Base-by-base conservation (phyloP, 2,797 vertebrate species). In the Holocentrus rufus region DNA sequence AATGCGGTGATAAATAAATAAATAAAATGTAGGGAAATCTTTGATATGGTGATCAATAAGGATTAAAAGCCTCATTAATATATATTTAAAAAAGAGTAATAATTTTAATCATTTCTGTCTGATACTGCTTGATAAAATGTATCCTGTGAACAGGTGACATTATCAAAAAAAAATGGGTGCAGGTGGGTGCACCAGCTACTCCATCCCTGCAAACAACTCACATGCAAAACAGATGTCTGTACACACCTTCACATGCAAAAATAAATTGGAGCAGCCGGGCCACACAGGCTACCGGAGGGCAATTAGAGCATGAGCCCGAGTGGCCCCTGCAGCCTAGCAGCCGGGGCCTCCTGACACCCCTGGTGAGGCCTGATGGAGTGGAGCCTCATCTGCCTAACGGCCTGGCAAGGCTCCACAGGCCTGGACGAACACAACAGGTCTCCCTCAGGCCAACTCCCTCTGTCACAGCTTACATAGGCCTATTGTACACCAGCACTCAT, bases 321-420 rank as follows among this genome's bases (percentile, higher is more conserved):
- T 79, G 86, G 72, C 76, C 80, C 80, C 71, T 76, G 61, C 68
- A 53, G 71, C 78, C 83, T 59, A 78, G 79, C 79, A 68, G 75
- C 82, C 76, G 66, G 86, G 85, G 83, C 81, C 87, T 89, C 75
- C 80, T 85, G 81, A 89, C 90, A 89, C 91, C 92, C 93, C 90
- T 78, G 84, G 83, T 89, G 87, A 91, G 88, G 89, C 81, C 92
- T 94, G 94, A 94, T 94, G 91, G 91, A 95, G 85, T 92, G 93
- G 91, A 93, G 91, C 89, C 84, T 94, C 90, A 95, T 94, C 93
- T 93, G 87, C 83, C 92, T 95, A 94, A 94, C 92, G 66, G 93
- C 83, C 92, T 94, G 93, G 93, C 92, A 89, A 85, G 72, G 82
- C 78, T 92, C 93, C 92, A 93, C 79, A 65, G 79, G 88, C 84